Conservation (phyloP, 2,113 vertebrate species). For the Chloebia gouldiae region DNA sequence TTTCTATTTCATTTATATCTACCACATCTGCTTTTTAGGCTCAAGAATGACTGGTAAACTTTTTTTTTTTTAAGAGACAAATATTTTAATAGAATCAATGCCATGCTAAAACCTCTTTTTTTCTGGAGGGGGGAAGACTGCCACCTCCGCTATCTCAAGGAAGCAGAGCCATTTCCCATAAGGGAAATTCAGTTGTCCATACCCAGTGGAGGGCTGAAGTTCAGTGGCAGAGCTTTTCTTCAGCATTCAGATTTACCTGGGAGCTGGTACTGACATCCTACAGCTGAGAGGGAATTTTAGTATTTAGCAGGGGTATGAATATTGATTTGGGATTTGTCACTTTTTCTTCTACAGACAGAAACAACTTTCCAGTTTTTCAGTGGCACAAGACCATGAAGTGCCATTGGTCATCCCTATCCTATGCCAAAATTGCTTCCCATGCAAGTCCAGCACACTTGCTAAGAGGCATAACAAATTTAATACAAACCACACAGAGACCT, state of each 20-base stretch:
- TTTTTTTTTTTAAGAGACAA: background rate
- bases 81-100: background rate
- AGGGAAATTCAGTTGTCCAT: background rate
- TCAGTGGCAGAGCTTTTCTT: background rate
- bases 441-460: background rate
- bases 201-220: background rate
- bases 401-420: background rate
- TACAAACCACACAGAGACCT: background rate
- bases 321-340: background rate
- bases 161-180: background rate
- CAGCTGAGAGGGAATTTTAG: background rate
- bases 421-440: background rate
- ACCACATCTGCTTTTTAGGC: background rate
- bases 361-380: background rate
- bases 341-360: background rate
- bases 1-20: background rate
- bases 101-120: background rate
- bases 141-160: background rate
- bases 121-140: background rate
- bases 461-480: background rate
- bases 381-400: background rate
- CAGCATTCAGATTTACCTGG: background rate
- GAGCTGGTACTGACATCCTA: background rate
- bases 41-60: background rate
- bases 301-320: background rate